Evolutionary conservation across 2,797 vertebrate species (phyloP).

Genomic region (Neopelma chrysocephalum): DNA sequence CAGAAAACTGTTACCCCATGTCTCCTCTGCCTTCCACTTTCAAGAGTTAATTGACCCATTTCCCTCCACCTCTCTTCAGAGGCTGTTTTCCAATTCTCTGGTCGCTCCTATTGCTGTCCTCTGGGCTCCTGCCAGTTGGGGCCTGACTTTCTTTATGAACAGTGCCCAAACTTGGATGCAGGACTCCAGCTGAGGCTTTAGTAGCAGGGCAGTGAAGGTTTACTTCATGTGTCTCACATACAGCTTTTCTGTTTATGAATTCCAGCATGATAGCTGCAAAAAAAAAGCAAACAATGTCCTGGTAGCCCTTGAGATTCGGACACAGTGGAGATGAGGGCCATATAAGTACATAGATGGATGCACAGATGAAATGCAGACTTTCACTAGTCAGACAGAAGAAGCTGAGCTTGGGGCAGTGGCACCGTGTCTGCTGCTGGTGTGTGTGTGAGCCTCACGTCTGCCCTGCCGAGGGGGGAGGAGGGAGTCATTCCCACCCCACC

Average conservation of each 20-base stretch:
- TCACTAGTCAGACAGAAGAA: not conserved
- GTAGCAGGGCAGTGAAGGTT: not conserved
- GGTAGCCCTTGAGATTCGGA: not conserved
- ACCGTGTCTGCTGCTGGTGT: fast-evolving
- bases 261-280: constrained; percentile 16
- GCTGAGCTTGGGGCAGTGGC: not conserved
- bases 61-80: not conserved
- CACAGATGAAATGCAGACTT: not conserved
- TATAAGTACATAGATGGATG: constrained; percentile 1
- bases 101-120: not conserved
- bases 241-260: constrained; percentile 44
- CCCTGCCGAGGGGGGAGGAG: not conserved
- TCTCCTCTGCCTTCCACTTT: fast-evolving
- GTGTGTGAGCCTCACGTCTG: fast-evolving
- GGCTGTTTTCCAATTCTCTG: not conserved
- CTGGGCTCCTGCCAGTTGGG: not conserved
- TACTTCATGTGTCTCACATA: not conserved
- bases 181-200: not conserved
- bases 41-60: not conserved
- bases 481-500: fast-evolving
- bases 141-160: not conserved
- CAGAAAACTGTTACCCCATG: not conserved
- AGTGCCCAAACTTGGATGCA: not conserved
- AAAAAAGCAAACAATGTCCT: not conserved
- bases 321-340: not conserved